Conservation (phyloP, 2,888 invertebrate species). For the Steinernema carpocapsae region DNA sequence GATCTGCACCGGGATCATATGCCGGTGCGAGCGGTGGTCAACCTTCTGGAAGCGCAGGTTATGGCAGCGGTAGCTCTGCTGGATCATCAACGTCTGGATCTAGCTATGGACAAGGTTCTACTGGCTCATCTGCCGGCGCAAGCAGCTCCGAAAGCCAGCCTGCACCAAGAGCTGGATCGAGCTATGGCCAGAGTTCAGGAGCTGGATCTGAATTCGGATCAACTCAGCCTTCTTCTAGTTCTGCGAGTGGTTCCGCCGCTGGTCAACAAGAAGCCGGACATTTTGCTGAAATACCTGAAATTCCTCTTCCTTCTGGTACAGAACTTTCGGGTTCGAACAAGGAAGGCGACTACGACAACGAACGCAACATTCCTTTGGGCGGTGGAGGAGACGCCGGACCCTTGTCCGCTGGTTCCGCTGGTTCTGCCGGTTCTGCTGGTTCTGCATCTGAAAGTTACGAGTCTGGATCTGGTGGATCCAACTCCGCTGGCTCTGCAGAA, state of each 20-base stretch:
- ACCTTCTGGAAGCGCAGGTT: no score
- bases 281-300: no score
- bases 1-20: background rate
- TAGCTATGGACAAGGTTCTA: background rate
- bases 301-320: no score
- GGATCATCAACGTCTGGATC: background rate
- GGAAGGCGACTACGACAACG: conserved; percentile 16
- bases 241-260: background rate
- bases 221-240: background rate
- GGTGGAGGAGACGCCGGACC: conserved; percentile 4
- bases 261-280: background rate
- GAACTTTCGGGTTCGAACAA: no score
- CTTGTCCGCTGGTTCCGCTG: background rate
- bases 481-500: background rate
- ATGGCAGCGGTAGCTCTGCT: no score
- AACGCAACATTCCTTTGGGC: background rate
- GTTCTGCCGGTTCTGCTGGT: background rate
- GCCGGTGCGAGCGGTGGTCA: background rate
- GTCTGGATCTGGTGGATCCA: background rate
- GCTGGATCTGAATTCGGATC: background rate
- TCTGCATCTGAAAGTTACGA: background rate
- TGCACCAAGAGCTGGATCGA: background rate
- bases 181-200: background rate
- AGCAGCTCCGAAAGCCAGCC: background rate
- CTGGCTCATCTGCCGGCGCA: background rate